A percentile compares a stretch with the other conserved stretches of the same genome.
Conservation (phyloP, 2,113 vertebrate species). For the Brachyistius frenatus region DNA sequence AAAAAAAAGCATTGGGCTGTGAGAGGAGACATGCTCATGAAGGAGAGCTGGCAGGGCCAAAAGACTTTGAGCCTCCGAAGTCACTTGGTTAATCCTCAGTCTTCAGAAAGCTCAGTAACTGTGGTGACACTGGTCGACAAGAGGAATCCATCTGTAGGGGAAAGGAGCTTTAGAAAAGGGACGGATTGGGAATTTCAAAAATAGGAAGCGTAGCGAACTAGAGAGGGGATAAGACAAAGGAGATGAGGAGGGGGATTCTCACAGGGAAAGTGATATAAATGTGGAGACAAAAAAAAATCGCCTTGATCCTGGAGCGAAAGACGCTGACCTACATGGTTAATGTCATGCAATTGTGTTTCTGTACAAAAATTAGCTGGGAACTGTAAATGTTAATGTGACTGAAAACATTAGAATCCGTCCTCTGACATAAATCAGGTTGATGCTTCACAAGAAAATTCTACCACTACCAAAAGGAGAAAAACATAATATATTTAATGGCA, state of each 20-base stretch:
- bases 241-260: background rate
- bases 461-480: background rate
- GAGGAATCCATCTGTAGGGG: slow-evolving; percentile 4
- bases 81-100: slow-evolving; percentile 21
- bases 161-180: background rate
- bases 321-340: slow-evolving; percentile 37
- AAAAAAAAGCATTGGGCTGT: background rate
- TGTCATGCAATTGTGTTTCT: slow-evolving; percentile 28
- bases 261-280: background rate
- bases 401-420: background rate
- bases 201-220: background rate
- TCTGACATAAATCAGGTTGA: background rate
- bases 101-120: background rate
- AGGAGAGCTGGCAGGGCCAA: slow-evolving; percentile 8
- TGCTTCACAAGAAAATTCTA: background rate
- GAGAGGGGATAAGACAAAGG: background rate
- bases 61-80: slow-evolving; percentile 18
- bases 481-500: background rate
- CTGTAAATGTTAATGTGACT: background rate
- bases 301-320: slow-evolving; percentile 7
- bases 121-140: slow-evolving; percentile 15
- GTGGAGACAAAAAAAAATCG: background rate
- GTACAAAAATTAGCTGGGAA: background rate
- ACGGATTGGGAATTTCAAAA: background rate
- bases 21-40: slow-evolving; percentile 3